Evolutionary conservation across 2,797 vertebrate genomes (phyloP).

Genomic region (Acanthopagrus latus): DNA sequence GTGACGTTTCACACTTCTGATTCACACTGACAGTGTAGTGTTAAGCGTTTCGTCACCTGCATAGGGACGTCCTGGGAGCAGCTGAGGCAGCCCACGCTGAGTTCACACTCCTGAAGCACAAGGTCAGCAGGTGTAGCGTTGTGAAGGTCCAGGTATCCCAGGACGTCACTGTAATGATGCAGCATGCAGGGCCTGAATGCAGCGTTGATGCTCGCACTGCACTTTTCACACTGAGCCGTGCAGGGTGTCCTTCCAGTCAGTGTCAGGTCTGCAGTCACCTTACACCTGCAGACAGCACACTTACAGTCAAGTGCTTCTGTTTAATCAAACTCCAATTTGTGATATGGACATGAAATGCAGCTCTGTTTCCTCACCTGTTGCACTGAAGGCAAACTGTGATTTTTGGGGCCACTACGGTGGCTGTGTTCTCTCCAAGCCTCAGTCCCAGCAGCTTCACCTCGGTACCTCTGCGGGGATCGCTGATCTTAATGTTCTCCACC

Average conservation of each 20-base stretch:
- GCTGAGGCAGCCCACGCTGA: conserved; percentile 84
- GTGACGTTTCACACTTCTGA: background rate
- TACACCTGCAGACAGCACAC: conserved; percentile 81
- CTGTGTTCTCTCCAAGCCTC: conserved; percentile 85
- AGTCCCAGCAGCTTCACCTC: conserved; percentile 87
- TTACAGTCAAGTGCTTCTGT: background rate
- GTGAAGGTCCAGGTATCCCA: conserved; percentile 88
- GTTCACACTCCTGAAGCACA: conserved; percentile 84
- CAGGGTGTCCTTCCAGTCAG: conserved; percentile 79
- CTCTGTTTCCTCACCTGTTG: conserved; percentile 75
- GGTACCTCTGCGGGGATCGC: conserved; percentile 84
- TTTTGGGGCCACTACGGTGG: conserved; percentile 78
- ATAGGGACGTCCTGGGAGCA: conserved; percentile 84
- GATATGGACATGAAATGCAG: background rate
- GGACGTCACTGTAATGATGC: conserved; percentile 86
- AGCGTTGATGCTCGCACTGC: conserved; percentile 81
- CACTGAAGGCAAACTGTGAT: conserved; percentile 87
- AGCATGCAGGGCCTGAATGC: conserved; percentile 85
- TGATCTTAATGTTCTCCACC: conserved; percentile 85
- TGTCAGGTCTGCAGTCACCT: conserved; percentile 85
- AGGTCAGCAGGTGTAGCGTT: conserved; percentile 83
- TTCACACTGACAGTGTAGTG: background rate
- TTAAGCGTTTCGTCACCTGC: conserved; percentile 71
- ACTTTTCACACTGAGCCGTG: conserved; percentile 87
- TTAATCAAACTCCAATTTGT: background rate